phyloP scores from a whole-genome alignment of 2,113 vertebrate species.

The Eulemur macaco region DNA sequence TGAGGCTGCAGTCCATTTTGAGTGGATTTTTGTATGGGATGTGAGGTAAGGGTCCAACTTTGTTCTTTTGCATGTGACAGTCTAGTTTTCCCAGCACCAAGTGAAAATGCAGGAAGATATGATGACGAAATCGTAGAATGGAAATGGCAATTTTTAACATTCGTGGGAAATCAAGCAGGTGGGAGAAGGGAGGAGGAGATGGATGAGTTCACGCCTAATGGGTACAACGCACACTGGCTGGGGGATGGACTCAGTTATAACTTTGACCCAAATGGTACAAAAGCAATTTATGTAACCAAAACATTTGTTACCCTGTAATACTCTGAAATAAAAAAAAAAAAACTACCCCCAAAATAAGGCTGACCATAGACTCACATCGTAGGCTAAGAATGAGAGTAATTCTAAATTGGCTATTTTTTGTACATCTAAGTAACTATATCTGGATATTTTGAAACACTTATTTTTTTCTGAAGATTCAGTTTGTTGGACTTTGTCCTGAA shows the following conservation, averaged over 20 bases:
- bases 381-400: neutral
- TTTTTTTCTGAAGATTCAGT: neutral
- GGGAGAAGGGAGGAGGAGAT: no score
- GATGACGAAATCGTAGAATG: neutral
- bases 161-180: no score
- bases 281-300: no score
- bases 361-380: neutral
- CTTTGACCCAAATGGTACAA: no score
- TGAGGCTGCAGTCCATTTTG: neutral
- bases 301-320: no score
- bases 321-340: neutral
- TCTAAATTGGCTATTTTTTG: neutral
- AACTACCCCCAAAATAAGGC: neutral
- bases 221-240: no score
- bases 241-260: no score
- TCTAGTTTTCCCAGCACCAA: no score
- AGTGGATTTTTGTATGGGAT: neutral
- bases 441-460: neutral
- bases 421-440: neutral
- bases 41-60: no score
- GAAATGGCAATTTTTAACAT: neutral
- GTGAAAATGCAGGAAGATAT: neutral
- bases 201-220: no score
- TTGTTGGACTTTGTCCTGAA: neutral
- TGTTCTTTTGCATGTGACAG: no score